phyloP scores from a whole-genome alignment of 2,113 vertebrate species.

The Morone chrysops region DNA sequence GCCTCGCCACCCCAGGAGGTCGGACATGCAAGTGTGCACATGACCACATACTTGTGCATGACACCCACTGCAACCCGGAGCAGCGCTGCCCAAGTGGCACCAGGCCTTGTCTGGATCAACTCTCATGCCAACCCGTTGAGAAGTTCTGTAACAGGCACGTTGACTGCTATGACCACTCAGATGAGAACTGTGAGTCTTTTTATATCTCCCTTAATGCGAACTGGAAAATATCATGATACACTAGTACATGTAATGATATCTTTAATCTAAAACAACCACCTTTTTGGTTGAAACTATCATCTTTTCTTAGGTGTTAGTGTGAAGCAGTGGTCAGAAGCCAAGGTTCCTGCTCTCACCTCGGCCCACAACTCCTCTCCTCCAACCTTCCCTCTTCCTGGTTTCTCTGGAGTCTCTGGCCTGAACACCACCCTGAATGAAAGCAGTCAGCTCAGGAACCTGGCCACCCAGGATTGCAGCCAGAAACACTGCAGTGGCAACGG shows the following conservation, averaged over 20 bases:
- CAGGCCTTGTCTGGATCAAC: slow-evolving; percentile 82
- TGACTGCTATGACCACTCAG: slow-evolving; percentile 87
- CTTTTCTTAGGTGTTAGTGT: slow-evolving; percentile 62
- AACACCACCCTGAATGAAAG: slow-evolving; percentile 32
- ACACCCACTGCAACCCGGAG: slow-evolving; percentile 68
- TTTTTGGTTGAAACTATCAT: background rate
- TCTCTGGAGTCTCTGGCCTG: background rate
- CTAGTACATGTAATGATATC: background rate
- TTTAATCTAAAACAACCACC: too few relatives aligned
- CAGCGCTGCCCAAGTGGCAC: slow-evolving; percentile 68
- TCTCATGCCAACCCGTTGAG: slow-evolving; percentile 81
- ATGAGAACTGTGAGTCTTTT: slow-evolving; percentile 87
- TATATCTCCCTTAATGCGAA: background rate
- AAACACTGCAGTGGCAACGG: slow-evolving; percentile 84
- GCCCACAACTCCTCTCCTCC: background rate
- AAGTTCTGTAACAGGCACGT: slow-evolving; percentile 84
- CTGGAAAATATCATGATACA: background rate
- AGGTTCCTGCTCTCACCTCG: background rate
- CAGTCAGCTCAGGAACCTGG: slow-evolving; percentile 64
- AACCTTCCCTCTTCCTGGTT: background rate
- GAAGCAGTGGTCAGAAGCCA: background rate
- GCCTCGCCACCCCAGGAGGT: slow-evolving; percentile 87
- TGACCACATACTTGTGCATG: slow-evolving; percentile 73
- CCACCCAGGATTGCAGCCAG: slow-evolving; percentile 76
- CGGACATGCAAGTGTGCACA: slow-evolving; percentile 86